Conservation (phyloP, 2,113 vertebrate genomes). For the Lutjanus erythropterus region DNA sequence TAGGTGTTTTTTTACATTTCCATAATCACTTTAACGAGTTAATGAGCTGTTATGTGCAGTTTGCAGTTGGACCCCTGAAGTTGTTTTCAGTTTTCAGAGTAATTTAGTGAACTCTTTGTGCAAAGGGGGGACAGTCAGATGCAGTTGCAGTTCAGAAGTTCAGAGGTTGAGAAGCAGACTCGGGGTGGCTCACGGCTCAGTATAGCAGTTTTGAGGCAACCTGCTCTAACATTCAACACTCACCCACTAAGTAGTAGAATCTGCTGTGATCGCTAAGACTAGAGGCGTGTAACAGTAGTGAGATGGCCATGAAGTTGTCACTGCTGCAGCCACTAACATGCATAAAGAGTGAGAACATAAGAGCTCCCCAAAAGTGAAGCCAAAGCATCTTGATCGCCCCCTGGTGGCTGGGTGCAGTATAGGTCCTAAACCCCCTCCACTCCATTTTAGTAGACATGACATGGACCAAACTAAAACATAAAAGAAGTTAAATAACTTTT, state of each 20-base stretch:
- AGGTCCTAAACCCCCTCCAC: too few species aligned
- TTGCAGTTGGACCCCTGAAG: neutral
- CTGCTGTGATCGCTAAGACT: neutral
- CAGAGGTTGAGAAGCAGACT: slow-evolving; percentile 9
- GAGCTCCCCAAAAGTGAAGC: too few species aligned
- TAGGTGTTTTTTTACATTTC: neutral
- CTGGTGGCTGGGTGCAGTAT: too few species aligned
- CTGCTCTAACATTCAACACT: neutral
- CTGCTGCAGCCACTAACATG: too few species aligned
- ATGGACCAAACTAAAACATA: too few species aligned
- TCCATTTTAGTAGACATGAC: too few species aligned
- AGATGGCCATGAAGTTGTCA: neutral
- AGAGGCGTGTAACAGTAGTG: neutral
- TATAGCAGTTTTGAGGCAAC: neutral
- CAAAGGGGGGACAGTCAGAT: neutral
- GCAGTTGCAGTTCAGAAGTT: neutral
- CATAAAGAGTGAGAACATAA: too few species aligned
- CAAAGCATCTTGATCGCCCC: too few species aligned
- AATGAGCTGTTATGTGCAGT: neutral
- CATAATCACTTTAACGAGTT: neutral
- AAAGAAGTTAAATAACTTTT: too few species aligned
- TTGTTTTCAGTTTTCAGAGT: neutral
- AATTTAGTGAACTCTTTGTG: neutral
- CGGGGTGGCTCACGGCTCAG: neutral
- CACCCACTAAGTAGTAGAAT: neutral